phyloP scores from a whole-genome alignment of 2,113 vertebrate species.

The Leucosticte australis region DNA sequence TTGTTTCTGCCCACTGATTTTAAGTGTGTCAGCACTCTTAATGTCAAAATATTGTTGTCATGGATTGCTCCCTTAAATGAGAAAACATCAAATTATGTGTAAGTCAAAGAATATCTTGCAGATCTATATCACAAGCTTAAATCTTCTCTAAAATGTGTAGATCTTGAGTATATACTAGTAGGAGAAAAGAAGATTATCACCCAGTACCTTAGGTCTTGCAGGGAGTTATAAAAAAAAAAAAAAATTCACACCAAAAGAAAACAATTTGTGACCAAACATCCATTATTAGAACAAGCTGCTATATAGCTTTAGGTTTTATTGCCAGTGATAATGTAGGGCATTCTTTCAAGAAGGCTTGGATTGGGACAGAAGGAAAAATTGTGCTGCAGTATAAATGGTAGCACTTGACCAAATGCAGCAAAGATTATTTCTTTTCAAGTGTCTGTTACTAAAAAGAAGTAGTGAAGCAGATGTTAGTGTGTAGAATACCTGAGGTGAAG shows the following conservation, averaged over 20 bases:
- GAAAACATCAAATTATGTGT: not conserved
- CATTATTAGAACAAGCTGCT: not conserved
- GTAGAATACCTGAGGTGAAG: not conserved
- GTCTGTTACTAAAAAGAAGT: not conserved
- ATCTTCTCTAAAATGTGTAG: not conserved
- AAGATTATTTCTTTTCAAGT: not conserved
- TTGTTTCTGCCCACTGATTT: not conserved
- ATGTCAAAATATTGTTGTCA: not conserved
- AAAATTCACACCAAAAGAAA: not conserved
- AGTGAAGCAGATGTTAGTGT: not conserved
- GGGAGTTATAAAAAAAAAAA: not conserved
- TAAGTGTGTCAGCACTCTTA: not conserved
- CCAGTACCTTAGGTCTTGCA: not conserved
- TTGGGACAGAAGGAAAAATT: not conserved
- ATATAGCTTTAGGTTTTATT: not conserved
- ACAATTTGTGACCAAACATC: not conserved
- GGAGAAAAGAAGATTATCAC: not conserved
- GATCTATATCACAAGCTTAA: not conserved
- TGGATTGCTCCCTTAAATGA: not conserved
- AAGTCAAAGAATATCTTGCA: not conserved
- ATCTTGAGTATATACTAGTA: not conserved
- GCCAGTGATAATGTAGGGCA: fast-evolving
- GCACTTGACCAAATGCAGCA: not conserved
- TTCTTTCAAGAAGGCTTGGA: not conserved
- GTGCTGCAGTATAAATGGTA: not conserved